Evolutionary conservation across 2,113 vertebrate species (phyloP).

Genomic region (Pelecanoides urinatrix): DNA sequence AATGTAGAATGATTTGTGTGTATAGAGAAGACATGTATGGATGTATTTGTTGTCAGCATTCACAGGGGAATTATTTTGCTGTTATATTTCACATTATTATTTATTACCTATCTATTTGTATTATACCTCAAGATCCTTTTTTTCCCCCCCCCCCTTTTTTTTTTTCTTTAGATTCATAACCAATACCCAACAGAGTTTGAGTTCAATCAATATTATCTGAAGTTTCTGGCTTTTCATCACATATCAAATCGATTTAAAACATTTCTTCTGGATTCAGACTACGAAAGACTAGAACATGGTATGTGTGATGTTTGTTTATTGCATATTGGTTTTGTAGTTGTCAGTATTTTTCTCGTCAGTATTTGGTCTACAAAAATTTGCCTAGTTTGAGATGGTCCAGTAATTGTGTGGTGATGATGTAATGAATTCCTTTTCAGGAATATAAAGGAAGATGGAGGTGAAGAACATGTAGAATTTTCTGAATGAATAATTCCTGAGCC

Average conservation of each 20-base stretch:
- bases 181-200: constrained; percentile 97
- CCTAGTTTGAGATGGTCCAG: neutral
- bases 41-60: neutral
- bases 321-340: neutral
- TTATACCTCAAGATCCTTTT: neutral
- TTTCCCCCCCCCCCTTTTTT: neutral
- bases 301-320: constrained; percentile 61
- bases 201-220: constrained; percentile 98
- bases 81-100: neutral
- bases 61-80: neutral
- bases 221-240: constrained; percentile 97
- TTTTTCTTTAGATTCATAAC: constrained; percentile 84
- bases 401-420: neutral
- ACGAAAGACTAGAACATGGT: constrained; percentile 97
- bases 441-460: neutral
- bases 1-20: neutral
- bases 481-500: neutral
- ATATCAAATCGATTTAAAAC: constrained; percentile 98
- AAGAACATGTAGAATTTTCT: neutral
- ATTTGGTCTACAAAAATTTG: neutral
- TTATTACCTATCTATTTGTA: neutral
- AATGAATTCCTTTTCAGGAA: neutral
- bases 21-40: neutral
- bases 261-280: constrained; percentile 98
- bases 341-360: neutral